Evolutionary conservation across 2,888 invertebrate species (phyloP), one percentile per base, ranked within the genome.

Genomic region (Chaetoderma sp.): DNA sequence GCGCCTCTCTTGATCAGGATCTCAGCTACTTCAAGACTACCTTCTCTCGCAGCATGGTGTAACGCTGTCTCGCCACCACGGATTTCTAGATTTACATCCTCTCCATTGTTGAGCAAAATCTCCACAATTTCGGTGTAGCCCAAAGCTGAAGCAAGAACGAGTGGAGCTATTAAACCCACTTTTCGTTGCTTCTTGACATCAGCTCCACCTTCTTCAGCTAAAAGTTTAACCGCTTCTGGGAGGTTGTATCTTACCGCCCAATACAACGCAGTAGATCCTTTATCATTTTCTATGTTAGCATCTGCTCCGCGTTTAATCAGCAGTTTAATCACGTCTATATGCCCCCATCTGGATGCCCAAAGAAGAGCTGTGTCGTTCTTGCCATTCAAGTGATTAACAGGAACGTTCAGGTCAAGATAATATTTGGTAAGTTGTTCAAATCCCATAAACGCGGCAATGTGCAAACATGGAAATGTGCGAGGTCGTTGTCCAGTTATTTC

Each of bases 1-100:
- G 83, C 85, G 21, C 81, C 80, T 32, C 71, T 71, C 54, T 78
- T 70, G 16, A 86, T 64, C 1, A 86, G 74, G 55, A 77, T 62
- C 47, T 76, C 65, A 28, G 84, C 66, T 13, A 84, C 77, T 16
- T 78, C 73, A 0, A 75, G 67, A 64, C 80, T 76, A 8, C 86
- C 86, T 71, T 85, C 81, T 42, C 78, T 74, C 1, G 85, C 83
- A 10, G 87, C 87, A 52, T 83, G 82, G 60, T 87, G 87, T 8
- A 87, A 77, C 3, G 86, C 82, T 28, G 80, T 80, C 64, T 80
- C 77, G 28, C 79, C 78, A n/a, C 81, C 80, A 4, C 79, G 74
- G 36, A 84, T 83, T 18, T 61, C 58, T 18, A 70, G 68, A 63
- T 84, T 81, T 2, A 78, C 76, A 52, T 83, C 71, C 4, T 82